phyloP scores from a whole-genome alignment of 2,888 invertebrate species.

The Synanthedon myopaeformis region DNA sequence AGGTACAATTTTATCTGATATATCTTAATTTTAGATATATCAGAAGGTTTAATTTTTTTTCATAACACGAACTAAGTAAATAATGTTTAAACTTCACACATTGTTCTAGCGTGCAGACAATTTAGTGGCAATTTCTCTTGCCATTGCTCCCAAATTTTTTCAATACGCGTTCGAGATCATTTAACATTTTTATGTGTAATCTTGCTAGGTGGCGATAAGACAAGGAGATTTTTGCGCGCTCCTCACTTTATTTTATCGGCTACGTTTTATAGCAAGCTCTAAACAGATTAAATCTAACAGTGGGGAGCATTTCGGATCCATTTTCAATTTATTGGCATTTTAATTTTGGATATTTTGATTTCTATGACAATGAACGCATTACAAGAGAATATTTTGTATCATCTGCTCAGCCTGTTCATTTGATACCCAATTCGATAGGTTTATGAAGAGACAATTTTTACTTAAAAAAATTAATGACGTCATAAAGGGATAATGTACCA shows the following conservation, averaged over 20 bases:
- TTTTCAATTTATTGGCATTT: slow-evolving; percentile 42
- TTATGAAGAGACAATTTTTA: too few species aligned
- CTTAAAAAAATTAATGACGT: too few species aligned
- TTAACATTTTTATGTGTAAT: slow-evolving; percentile 71
- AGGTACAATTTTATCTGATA: too few species aligned
- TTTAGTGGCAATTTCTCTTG: slow-evolving; percentile 39
- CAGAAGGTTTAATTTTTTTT: too few species aligned
- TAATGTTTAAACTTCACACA: slow-evolving; percentile 11
- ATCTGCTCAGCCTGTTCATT: too few species aligned
- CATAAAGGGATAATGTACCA: too few species aligned
- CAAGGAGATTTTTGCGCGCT: slow-evolving; percentile 56
- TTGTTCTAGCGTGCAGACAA: slow-evolving; percentile 6
- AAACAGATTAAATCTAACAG: slow-evolving; percentile 65
- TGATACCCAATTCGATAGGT: too few species aligned
- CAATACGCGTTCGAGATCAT: slow-evolving; percentile 66
- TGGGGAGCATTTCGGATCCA: slow-evolving; percentile 34
- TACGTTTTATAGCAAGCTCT: slow-evolving; percentile 56
- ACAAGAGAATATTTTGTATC: too few species aligned
- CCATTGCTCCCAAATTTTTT: slow-evolving; percentile 59
- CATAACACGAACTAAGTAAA: too few species aligned
- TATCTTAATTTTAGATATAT: too few species aligned
- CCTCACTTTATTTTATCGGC: slow-evolving; percentile 62
- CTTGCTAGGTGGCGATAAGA: slow-evolving; percentile 60
- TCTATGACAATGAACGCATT: slow-evolving; percentile 2
- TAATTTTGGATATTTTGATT: slow-evolving; percentile 23